These are phyloP conservation scores for Sebastes itinus DNA, from an alignment of 2,797 vertebrate genomes.

Conservation along the genomic window DNA sequence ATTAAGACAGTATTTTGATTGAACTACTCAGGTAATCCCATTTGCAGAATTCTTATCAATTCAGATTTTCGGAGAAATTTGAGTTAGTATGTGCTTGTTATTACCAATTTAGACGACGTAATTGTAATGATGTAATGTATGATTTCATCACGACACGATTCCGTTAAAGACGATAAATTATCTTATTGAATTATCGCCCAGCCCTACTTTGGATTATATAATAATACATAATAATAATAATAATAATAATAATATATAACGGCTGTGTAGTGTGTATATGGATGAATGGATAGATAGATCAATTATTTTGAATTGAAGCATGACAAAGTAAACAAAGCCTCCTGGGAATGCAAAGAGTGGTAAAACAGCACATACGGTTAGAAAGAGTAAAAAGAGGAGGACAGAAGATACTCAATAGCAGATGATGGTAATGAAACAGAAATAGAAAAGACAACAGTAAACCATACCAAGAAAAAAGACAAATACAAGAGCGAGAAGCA, in stretches of 20 bases:
- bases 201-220: not conserved
- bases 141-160: no score
- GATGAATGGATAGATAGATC: not conserved
- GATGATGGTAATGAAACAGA: not conserved
- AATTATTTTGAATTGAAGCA: not conserved
- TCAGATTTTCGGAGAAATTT: no score
- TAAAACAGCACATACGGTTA: not conserved
- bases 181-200: no score
- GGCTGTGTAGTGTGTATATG: not conserved
- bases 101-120: no score
- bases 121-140: no score
- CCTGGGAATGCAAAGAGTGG: not conserved
- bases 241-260: not conserved
- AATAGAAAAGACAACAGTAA: not conserved
- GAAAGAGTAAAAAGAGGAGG: not conserved
- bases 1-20: no score
- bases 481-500: slow-evolving; percentile 5
- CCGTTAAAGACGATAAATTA: no score
- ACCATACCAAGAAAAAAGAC: not conserved
- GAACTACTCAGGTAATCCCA: no score
- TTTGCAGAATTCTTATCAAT: no score
- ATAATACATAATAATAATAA: not conserved
- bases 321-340: not conserved
- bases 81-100: no score
- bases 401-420: not conserved